Base-by-base conservation (phyloP, 2,888 invertebrate genomes). In the Netelia fuscicornis region DNA sequence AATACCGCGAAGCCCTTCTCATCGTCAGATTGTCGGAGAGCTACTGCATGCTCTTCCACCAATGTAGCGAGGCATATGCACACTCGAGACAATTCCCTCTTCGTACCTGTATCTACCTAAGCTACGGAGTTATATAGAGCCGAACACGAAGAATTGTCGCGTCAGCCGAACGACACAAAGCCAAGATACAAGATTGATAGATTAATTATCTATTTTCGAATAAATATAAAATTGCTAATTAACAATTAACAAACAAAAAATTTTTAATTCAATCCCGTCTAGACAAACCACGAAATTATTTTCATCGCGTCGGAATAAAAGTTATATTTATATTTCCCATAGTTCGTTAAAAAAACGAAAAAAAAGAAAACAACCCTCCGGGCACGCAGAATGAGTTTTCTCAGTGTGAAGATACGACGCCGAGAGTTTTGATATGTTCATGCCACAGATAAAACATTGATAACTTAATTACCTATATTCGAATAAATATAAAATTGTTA, bases 1-100 rank as follows among this genome's bases (percentile, higher is more conserved):
- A 92, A 92, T 92, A 90, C 91, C 89, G 87, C 89, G 92, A 92
- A 92, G 91, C 92, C 92, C 90, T 91, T 90, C 91, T 90, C 90
- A 82, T 85, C 81, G 82, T 85, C 81, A 88, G 86, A 89, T 88
- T 90, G 91, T 89, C 90, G 86, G 84, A 64, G 85, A 77, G 71
- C 81, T 77, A 37, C 70, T 62, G 68, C 77, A 62, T 71, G 71
- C 72, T 62, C 77, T 77, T 67, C 25, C 37, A 20, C 60, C 48
- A n/a, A n/a, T 67, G 56, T 79, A 76, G 71, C 81, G 58, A 20
- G 76, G 65, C 71, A n/a, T 42, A 78, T 74, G 68, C 67, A 67
- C 56, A 25, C 70, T 52, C 52, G 25, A 58, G 9, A 44, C 65
- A 30, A 30, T 5, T 30, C 72, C 71, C 58, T 52, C 71, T 62